A percentile compares a stretch with the other conserved stretches of the same genome.
Conservation (phyloP, 2,113 vertebrate species). For the Seriola rivoliana region DNA sequence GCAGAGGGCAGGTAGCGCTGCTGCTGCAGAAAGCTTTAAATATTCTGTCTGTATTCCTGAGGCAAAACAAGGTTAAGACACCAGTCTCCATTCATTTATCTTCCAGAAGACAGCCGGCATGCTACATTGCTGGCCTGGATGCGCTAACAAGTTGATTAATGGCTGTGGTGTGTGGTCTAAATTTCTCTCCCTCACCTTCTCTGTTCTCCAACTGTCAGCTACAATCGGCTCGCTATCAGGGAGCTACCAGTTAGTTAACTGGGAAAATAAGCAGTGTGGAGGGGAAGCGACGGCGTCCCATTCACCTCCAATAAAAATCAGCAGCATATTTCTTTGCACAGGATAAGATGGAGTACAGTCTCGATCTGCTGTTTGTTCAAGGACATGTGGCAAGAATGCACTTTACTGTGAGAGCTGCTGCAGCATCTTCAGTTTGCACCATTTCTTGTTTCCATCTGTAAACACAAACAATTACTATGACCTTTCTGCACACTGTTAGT, state of each 20-base stretch:
- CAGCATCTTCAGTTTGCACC: no score
- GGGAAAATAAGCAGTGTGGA: neutral
- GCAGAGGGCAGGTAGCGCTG: neutral
- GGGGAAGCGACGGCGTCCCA: neutral
- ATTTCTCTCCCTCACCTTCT: slow-evolving; percentile 1
- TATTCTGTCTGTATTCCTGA: slow-evolving; percentile 2
- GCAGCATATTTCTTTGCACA: neutral
- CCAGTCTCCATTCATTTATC: slow-evolving; percentile 34
- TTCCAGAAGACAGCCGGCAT: slow-evolving; percentile 31
- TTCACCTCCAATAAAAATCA: slow-evolving; percentile 8
- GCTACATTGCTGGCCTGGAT: slow-evolving; percentile 7
- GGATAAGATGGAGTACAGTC: neutral
- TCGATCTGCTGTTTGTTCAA: neutral
- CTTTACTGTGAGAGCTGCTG: no score
- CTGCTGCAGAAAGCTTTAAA: slow-evolving; percentile 26
- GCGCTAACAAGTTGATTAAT: slow-evolving; percentile 64
- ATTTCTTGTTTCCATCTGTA: neutral
- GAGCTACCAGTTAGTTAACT: neutral
- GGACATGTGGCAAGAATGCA: neutral
- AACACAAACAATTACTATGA: no score
- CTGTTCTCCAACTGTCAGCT: neutral
- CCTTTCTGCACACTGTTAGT: no score
- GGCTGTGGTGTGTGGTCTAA: slow-evolving; percentile 38
- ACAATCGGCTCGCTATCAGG: neutral
- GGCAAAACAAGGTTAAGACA: slow-evolving; percentile 29